phyloP scores from a whole-genome alignment of 2,113 vertebrate genomes.

The Tiliqua scincoides region DNA sequence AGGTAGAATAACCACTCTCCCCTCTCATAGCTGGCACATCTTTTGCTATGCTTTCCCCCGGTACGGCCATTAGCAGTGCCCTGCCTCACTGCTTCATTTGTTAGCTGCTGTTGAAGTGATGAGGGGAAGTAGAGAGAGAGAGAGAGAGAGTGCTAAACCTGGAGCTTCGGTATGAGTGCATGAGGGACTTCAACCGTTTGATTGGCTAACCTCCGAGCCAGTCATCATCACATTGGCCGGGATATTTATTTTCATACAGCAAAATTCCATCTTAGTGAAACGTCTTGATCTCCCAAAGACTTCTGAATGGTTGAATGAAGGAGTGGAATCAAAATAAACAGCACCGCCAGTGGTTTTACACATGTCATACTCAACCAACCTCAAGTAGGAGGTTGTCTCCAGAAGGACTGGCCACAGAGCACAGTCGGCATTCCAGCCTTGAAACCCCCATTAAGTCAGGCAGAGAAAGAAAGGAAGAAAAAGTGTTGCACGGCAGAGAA shows the following conservation, averaged over 20 bases:
- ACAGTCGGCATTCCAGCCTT: constrained; percentile 52
- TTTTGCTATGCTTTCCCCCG: too few relatives aligned
- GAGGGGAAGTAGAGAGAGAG: accelerated
- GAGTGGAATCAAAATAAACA: constrained; percentile 52
- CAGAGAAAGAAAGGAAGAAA: constrained; percentile 23
- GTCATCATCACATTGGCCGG: neutral
- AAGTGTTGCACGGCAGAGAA: neutral
- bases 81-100: neutral
- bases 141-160: neutral
- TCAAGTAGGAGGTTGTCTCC: constrained; percentile 59
- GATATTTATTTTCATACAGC: constrained; percentile 24
- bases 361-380: constrained; percentile 39
- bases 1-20: too few relatives aligned
- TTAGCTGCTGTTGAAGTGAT: neutral
- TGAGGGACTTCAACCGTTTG: constrained; percentile 1
- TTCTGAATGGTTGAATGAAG: constrained; percentile 20
- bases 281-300: constrained; percentile 38
- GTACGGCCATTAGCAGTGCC: accelerated
- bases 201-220: neutral
- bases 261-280: constrained; percentile 27
- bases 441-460: constrained; percentile 35
- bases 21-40: neutral
- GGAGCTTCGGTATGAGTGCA: neutral
- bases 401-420: constrained; percentile 65
- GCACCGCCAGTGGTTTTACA: constrained; percentile 36